Evolutionary conservation across 2,888 invertebrate species (phyloP).

Genomic region (Eupithecia subumbrata): DNA sequence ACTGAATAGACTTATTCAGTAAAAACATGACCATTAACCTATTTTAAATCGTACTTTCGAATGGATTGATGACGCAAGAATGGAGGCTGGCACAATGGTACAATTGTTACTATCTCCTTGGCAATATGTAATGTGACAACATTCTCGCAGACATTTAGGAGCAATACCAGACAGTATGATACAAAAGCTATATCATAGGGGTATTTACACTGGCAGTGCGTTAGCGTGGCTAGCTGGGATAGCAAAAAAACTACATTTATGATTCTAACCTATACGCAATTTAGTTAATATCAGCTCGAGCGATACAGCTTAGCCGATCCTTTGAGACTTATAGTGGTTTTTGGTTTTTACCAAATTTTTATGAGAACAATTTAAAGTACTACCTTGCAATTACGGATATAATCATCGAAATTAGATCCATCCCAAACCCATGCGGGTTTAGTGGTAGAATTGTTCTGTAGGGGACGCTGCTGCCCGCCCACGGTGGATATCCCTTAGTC

Average conservation of each 20-base stretch:
- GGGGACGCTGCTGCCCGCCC: too few relatives aligned
- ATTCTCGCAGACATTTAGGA: constrained; percentile 56
- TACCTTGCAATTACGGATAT: too few relatives aligned
- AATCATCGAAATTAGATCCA: too few relatives aligned
- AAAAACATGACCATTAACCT: constrained; percentile 73
- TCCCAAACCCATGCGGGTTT: too few relatives aligned
- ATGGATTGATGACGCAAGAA: constrained; percentile 70
- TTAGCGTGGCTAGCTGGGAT: not conserved
- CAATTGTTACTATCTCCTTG: constrained; percentile 59
- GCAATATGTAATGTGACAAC: constrained; percentile 60
- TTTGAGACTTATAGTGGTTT: too few relatives aligned
- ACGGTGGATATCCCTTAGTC: too few relatives aligned
- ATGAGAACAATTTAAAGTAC: too few relatives aligned
- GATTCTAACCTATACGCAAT: too few relatives aligned
- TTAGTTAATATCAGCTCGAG: not conserved
- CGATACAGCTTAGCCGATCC: too few relatives aligned
- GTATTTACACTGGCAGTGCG: not conserved
- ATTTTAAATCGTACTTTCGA: constrained; percentile 76
- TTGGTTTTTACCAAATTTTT: too few relatives aligned
- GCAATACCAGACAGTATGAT: constrained; percentile 52
- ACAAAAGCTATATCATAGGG: constrained; percentile 47
- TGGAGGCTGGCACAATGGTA: constrained; percentile 67
- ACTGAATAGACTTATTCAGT: constrained; percentile 60
- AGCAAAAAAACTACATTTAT: not conserved
- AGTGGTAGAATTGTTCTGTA: too few relatives aligned